These are phyloP conservation scores for Pterocles gutturalis DNA, from an alignment of 2,113 vertebrate species.

Conservation along the genomic window DNA sequence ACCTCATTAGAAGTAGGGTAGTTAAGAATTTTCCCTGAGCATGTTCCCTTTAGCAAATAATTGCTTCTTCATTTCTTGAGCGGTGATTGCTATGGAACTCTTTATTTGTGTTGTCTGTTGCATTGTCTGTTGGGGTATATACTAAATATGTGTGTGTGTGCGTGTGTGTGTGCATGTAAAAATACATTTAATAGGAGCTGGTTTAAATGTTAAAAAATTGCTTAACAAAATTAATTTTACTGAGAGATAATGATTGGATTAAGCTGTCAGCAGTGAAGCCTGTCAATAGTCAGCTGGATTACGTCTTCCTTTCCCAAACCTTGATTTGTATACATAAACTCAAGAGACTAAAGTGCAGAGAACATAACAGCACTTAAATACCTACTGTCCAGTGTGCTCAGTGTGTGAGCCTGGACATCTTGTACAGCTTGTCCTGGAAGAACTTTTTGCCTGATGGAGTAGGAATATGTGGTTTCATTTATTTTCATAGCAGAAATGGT, in stretches of 20 bases:
- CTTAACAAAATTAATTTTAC: background rate
- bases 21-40: background rate
- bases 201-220: background rate
- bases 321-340: background rate
- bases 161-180: background rate
- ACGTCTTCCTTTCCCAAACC: background rate
- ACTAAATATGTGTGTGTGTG: background rate
- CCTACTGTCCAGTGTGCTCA: background rate
- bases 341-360: background rate
- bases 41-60: background rate
- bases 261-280: background rate
- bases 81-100: background rate
- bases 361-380: background rate
- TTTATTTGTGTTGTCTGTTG: background rate
- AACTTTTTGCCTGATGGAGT: background rate
- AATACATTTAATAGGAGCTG: background rate
- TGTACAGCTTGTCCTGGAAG: background rate
- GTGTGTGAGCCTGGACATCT: accelerated
- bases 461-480: background rate
- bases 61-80: background rate
- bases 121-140: background rate
- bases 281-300: background rate
- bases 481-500: conserved; percentile 25
- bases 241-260: background rate
- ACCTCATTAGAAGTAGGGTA: background rate